Percentiles rank a stretch among this genome's conserved stretches.
Conservation (phyloP, 2,888 invertebrate species). For the Plusia festucae region DNA sequence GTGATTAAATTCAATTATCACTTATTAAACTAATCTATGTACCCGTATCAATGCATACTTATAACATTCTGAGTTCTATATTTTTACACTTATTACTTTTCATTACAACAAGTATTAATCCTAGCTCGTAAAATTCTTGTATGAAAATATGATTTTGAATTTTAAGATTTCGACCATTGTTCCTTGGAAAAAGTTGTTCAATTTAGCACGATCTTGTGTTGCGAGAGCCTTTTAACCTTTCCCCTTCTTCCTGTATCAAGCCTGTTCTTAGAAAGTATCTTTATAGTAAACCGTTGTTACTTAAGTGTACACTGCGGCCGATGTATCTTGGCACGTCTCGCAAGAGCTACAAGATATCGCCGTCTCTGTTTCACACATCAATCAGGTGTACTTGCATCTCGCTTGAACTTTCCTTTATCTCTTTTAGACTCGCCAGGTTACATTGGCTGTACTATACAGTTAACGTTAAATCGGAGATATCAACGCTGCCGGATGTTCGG, state of each 20-base stretch:
- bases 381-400: no score
- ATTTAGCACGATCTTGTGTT: background rate
- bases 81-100: background rate
- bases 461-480: background rate
- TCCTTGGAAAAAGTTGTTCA: no score
- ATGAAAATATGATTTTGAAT: no score
- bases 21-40: background rate
- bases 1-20: background rate
- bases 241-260: constrained; percentile 4
- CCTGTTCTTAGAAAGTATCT: background rate
- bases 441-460: no score
- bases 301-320: no score
- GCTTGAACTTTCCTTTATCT: no score
- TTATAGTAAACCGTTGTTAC: background rate
- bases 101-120: background rate
- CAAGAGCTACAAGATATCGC: no score
- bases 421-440: no score
- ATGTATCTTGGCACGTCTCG: no score
- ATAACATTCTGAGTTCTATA: no score
- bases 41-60: background rate
- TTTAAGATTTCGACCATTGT: no score
- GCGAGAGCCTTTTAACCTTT: background rate
- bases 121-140: background rate
- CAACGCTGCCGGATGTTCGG: background rate
- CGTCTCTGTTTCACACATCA: no score